A percentile compares a stretch with the other conserved stretches of the same genome.
phyloP scores from a whole-genome alignment of 2,888 invertebrate genomes.

The Drosophila paramelanica region DNA sequence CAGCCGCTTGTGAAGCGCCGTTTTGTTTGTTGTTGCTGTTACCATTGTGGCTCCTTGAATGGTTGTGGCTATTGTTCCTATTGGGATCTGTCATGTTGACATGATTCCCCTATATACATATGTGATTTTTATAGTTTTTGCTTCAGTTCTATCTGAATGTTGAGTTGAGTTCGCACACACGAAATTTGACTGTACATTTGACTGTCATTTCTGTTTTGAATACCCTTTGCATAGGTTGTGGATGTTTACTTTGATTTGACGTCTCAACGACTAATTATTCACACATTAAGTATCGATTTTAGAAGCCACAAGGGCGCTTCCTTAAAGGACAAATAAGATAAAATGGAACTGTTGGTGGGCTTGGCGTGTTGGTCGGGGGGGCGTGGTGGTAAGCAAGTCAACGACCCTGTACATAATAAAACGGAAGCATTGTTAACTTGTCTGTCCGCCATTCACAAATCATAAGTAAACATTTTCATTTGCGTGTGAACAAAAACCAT shows the following conservation, averaged over 20 bases:
- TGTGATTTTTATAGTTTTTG: conserved; percentile 6
- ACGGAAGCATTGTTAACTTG: conserved; percentile 24
- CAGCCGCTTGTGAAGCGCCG: conserved; percentile 1
- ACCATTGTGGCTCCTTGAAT: conserved; percentile 29
- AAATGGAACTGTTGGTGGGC: neutral
- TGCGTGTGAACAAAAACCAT: conserved; percentile 31
- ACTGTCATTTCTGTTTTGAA: conserved; percentile 35
- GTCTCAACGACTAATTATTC: conserved; percentile 32
- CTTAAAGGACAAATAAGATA: conserved; percentile 12
- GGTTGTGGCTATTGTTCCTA: conserved; percentile 30
- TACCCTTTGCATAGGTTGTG: conserved; percentile 3
- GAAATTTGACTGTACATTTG: conserved; percentile 43
- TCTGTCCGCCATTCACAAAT: conserved; percentile 35
- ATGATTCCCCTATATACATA: conserved; percentile 34
- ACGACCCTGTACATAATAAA: conserved; percentile 30
- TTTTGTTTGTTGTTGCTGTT: conserved; percentile 30
- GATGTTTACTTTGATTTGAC: conserved; percentile 26
- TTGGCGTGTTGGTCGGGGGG: neutral
- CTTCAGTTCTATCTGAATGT: neutral
- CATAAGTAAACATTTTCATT: conserved; percentile 46
- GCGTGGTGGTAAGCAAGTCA: conserved; percentile 30
- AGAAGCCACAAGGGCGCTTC: conserved; percentile 6
- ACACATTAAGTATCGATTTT: conserved; percentile 47
- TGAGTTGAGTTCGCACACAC: conserved; percentile 12
- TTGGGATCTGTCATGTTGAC: conserved; percentile 65